These are phyloP conservation scores for Deroplatys truncata DNA, from an alignment of 2,888 invertebrate species.

Conservation along the genomic window DNA sequence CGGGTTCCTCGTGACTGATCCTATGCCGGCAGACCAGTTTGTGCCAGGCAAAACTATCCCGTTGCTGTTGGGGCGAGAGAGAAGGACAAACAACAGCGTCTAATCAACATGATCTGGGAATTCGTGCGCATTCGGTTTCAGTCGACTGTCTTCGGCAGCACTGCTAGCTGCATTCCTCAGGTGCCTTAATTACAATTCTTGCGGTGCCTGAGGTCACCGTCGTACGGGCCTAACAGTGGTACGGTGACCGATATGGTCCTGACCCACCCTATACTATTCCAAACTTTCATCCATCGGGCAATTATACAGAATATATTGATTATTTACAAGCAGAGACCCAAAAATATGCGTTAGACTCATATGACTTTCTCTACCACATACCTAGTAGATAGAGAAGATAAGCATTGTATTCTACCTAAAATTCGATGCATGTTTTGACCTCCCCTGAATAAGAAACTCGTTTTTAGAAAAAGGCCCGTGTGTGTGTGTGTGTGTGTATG, in stretches of 20 bases:
- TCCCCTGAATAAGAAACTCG: too few relatives aligned
- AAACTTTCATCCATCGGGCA: too few relatives aligned
- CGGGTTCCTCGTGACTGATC: not conserved
- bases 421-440: too few relatives aligned
- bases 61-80: not conserved
- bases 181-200: not conserved
- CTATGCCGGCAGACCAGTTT: not conserved
- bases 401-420: too few relatives aligned
- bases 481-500: too few relatives aligned
- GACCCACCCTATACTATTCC: not conserved
- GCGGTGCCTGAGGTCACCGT: not conserved
- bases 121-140: not conserved
- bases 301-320: too few relatives aligned
- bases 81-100: too few relatives aligned
- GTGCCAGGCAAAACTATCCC: not conserved
- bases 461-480: too few relatives aligned
- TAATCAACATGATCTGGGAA: not conserved
- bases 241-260: not conserved
- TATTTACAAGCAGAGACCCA: too few relatives aligned
- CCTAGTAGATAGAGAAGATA: too few relatives aligned
- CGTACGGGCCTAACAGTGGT: not conserved
- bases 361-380: too few relatives aligned
- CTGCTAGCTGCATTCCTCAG: not conserved
- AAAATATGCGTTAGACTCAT: too few relatives aligned
- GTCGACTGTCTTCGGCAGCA: not conserved